These are phyloP conservation scores for Graphium colonna DNA, from an alignment of 2,888 invertebrate species.

Conservation along the genomic window DNA sequence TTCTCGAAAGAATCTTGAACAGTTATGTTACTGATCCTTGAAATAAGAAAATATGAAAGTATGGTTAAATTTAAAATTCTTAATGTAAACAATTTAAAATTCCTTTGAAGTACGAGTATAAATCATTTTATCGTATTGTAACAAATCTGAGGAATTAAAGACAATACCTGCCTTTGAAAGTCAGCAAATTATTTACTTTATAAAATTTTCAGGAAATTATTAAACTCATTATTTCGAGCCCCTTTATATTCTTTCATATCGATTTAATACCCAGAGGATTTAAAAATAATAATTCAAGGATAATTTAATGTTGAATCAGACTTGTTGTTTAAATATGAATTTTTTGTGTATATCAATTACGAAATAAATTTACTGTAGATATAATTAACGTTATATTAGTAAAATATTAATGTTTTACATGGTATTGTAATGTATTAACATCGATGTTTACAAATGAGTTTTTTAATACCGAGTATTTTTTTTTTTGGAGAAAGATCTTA, in stretches of 20 bases:
- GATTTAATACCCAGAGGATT: conserved; percentile 1
- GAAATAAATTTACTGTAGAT: too few species aligned
- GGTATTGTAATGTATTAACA: too few species aligned
- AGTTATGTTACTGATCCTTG: too few species aligned
- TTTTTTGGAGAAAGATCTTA: too few species aligned
- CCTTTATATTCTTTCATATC: conserved; percentile 16
- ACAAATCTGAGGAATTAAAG: conserved; percentile 11
- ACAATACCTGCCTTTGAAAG: conserved; percentile 12
- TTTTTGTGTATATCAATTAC: too few species aligned
- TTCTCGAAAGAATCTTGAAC: too few species aligned
- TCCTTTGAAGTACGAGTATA: not conserved
- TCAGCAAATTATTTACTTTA: conserved; percentile 18
- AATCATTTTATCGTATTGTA: not conserved
- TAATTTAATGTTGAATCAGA: not conserved
- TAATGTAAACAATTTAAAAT: not conserved
- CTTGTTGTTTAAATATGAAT: not conserved
- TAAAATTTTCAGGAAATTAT: conserved; percentile 18
- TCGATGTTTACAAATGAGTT: too few species aligned
- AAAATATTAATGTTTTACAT: too few species aligned
- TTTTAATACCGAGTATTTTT: too few species aligned
- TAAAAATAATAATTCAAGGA: not conserved
- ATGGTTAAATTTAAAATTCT: too few species aligned
- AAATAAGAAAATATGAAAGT: too few species aligned
- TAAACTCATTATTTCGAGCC: conserved; percentile 14
- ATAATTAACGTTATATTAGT: too few species aligned